phyloP scores from a whole-genome alignment of 2,113 vertebrate species.

The Microcebus tavaratra region DNA sequence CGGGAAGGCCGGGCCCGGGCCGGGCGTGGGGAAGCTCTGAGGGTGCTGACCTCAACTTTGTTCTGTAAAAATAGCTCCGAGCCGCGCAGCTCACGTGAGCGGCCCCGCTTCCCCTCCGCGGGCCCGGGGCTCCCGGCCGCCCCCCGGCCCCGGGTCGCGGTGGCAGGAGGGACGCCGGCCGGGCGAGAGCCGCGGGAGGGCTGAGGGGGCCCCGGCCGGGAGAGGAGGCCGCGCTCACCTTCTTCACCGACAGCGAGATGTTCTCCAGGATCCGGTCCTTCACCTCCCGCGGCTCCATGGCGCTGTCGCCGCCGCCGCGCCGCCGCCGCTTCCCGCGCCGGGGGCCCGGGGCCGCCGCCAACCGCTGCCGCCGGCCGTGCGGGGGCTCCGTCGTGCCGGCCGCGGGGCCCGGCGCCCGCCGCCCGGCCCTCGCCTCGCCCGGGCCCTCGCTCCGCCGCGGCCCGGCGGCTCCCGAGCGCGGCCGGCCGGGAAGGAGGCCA shows the following conservation, averaged over 20 bases:
- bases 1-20: not conserved
- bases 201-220: too few species aligned
- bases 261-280: constrained; percentile 98
- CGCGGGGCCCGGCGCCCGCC: constrained; percentile 70
- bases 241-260: constrained; percentile 96
- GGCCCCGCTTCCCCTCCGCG: not conserved
- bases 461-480: constrained; percentile 48
- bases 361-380: constrained; percentile 77
- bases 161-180: not conserved
- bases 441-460: constrained; percentile 54
- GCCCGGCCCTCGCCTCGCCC: constrained; percentile 52
- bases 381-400: constrained; percentile 73
- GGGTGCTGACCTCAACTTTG: constrained; percentile 58
- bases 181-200: too few species aligned
- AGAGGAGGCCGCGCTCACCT: constrained; percentile 86
- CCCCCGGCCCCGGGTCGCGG: not conserved
- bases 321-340: constrained; percentile 76
- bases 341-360: constrained; percentile 62
- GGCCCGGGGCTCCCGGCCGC: not conserved
- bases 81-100: constrained; percentile 51
- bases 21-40: not conserved
- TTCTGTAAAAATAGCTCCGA: constrained; percentile 47
- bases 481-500: constrained; percentile 58
- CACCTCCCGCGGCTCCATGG: constrained; percentile 95
- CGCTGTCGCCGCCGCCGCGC: constrained; percentile 64